These are phyloP conservation scores for Steinernema scapterisci DNA, from an alignment of 2,888 invertebrate species.

Conservation along the genomic window DNA sequence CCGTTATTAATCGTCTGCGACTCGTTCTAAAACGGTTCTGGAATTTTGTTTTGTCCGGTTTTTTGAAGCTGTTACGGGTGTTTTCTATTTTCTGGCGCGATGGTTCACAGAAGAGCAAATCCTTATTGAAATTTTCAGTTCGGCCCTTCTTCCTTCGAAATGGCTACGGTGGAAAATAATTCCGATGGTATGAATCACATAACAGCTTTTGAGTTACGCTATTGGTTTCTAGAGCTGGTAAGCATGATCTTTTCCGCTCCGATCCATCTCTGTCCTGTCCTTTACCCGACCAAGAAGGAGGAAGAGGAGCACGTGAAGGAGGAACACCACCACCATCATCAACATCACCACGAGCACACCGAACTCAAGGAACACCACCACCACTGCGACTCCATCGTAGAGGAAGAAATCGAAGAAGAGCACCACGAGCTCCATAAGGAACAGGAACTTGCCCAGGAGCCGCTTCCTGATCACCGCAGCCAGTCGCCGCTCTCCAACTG, in stretches of 20 bases:
- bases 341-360: conserved; percentile 5
- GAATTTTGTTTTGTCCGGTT: no score
- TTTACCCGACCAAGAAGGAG: conserved; percentile 19
- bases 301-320: not conserved
- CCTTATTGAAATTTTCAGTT: not conserved
- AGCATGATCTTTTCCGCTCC: conserved; percentile 15
- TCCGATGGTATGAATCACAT: not conserved
- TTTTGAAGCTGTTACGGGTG: no score
- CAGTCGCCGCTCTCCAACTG: conserved; percentile 27
- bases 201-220: not conserved
- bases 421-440: not conserved
- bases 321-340: not conserved
- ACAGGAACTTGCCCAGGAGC: not conserved
- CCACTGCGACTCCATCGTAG: not conserved
- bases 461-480: not conserved
- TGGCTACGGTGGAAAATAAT: not conserved
- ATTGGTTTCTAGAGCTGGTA: not conserved
- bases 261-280: conserved; percentile 9
- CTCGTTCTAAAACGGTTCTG: no score
- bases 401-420: not conserved
- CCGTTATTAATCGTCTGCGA: not conserved
- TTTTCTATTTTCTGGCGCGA: no score
- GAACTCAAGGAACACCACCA: conserved; percentile 16
- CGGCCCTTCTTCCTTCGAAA: not conserved
- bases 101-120: not conserved